These are phyloP conservation scores for Orbicella faveolata DNA, from an alignment of 64 coral and sea anemone species.

Conservation along the genomic window DNA sequence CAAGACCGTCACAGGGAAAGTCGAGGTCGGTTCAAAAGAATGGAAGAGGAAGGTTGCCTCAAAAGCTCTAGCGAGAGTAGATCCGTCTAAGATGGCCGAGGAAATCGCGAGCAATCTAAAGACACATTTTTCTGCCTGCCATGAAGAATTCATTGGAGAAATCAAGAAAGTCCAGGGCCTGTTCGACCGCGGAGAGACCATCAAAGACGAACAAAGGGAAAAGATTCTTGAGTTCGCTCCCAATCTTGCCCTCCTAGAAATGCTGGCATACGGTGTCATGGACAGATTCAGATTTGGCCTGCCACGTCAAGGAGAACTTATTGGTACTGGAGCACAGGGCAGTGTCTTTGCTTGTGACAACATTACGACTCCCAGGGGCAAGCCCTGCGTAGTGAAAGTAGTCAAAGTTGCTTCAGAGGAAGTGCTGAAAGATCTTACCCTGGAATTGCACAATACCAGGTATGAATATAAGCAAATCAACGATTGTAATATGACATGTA, in stretches of 20 bases:
- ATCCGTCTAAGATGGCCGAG: slow-evolving; percentile 6
- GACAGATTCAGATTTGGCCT: slow-evolving; percentile 43
- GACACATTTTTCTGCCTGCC: slow-evolving; percentile 22
- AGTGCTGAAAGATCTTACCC: slow-evolving; percentile 51
- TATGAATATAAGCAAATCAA: background rate
- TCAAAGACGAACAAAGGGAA: slow-evolving; percentile 50
- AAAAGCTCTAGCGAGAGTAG: slow-evolving; percentile 5
- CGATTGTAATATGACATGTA: background rate
- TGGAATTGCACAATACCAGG: slow-evolving; percentile 66
- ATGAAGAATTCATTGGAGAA: slow-evolving; percentile 54
- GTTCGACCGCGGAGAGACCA: slow-evolving; percentile 40
- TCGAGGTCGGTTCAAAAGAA: slow-evolving; percentile 14
- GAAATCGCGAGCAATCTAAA: slow-evolving; percentile 25
- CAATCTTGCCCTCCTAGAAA: slow-evolving; percentile 56
- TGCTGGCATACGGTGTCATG: slow-evolving; percentile 45
- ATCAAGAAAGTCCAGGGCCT: slow-evolving; percentile 28
- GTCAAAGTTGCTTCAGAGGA: slow-evolving; percentile 30
- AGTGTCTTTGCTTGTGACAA: slow-evolving; percentile 49
- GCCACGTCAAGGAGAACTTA: slow-evolving; percentile 30
- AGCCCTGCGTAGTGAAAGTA: slow-evolving; percentile 62
- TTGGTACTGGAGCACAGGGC: slow-evolving; percentile 55
- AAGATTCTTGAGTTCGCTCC: slow-evolving; percentile 52
- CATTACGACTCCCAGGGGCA: slow-evolving; percentile 40
- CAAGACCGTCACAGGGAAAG: background rate
- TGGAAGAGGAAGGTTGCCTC: slow-evolving; percentile 52